Evolutionary conservation across 2,888 invertebrate genomes (phyloP).

Genomic region (Meloe dianella): DNA sequence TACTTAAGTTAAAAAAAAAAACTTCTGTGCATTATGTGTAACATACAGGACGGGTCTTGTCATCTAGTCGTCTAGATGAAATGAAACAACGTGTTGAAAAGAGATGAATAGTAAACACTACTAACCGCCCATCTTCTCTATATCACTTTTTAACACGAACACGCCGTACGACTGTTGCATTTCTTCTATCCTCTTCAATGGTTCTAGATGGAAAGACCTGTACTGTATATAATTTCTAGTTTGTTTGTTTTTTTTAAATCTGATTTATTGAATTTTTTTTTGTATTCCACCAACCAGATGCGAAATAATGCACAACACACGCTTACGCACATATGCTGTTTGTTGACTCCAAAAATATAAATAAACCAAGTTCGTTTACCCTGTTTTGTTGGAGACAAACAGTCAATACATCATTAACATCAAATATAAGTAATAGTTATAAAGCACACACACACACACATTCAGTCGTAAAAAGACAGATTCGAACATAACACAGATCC

Average conservation of each 20-base stretch:
- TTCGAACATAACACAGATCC: not conserved
- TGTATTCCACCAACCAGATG: not conserved
- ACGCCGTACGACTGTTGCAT: too few relatives aligned
- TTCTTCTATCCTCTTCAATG: too few relatives aligned
- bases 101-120: too few relatives aligned
- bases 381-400: conserved; percentile 18
- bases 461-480: not conserved
- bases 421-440: conserved; percentile 9
- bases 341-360: conserved; percentile 30
- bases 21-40: too few relatives aligned
- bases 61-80: too few relatives aligned
- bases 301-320: conserved; percentile 28
- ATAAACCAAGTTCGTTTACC: conserved; percentile 45
- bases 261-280: not conserved
- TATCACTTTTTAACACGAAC: too few relatives aligned
- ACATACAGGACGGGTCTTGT: too few relatives aligned
- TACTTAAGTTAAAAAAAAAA: conserved; percentile 19
- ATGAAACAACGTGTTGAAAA: too few relatives aligned
- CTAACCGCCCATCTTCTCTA: too few relatives aligned
- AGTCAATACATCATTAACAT: conserved; percentile 1
- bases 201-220: too few relatives aligned
- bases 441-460: not conserved
- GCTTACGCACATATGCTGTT: conserved; percentile 20
- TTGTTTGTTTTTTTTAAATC: too few relatives aligned
- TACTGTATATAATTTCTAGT: conserved; percentile 19